Conservation (phyloP, 92 coral and sea anemone genomes). For the Porites lobata region DNA sequence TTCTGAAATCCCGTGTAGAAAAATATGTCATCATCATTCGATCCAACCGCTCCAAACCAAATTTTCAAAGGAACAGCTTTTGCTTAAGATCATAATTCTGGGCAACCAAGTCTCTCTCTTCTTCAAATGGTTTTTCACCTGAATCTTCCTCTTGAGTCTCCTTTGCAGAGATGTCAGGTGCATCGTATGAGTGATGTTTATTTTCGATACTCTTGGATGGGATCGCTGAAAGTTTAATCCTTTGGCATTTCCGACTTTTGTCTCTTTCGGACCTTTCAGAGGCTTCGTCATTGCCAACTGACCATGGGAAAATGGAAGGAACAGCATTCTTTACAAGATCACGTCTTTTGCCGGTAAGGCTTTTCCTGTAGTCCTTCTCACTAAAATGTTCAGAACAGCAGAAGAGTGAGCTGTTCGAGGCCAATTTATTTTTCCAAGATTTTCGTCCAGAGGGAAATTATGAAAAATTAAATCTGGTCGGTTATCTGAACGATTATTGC, state of each 20-base stretch:
- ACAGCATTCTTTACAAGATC: not conserved
- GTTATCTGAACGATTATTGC: too few species aligned
- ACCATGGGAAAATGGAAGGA: constrained; percentile 16
- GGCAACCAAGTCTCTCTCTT: not conserved
- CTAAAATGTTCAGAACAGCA: too few species aligned
- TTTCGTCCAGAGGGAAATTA: too few species aligned
- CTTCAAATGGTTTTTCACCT: not conserved
- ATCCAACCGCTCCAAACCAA: not conserved
- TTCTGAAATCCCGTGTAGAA: constrained; percentile 39
- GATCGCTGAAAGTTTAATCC: not conserved
- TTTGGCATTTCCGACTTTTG: not conserved
- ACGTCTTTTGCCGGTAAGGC: not conserved
- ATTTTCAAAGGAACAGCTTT: not conserved
- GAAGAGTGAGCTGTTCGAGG: too few species aligned
- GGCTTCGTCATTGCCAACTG: not conserved
- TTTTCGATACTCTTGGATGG: not conserved
- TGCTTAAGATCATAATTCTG: not conserved
- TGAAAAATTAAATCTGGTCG: too few species aligned
- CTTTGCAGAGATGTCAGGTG: not conserved
- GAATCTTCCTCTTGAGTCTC: not conserved
- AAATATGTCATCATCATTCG: constrained; percentile 34
- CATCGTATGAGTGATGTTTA: not conserved
- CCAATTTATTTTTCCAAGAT: too few species aligned
- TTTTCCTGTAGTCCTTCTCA: too few species aligned
- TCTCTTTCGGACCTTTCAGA: constrained; percentile 3